Conservation (phyloP, 1,140 invertebrate genomes). For the Heliconius melpomene region DNA sequence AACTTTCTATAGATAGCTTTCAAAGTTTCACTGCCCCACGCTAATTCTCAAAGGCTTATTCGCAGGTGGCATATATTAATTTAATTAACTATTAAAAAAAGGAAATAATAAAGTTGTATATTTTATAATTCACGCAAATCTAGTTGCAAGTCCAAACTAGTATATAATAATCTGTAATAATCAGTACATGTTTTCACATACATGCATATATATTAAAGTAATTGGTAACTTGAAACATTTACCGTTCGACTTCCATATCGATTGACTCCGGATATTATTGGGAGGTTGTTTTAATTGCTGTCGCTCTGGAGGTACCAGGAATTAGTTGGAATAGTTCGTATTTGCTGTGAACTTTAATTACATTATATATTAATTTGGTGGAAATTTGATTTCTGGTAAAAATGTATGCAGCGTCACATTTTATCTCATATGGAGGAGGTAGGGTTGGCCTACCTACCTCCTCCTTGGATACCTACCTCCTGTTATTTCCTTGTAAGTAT, state of each 20-base stretch:
- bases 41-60: neutral
- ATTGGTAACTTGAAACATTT: constrained; percentile 15
- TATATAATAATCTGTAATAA: neutral
- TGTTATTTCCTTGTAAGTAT: too few relatives aligned
- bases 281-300: constrained; percentile 16
- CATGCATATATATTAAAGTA: neutral
- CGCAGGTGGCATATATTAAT: neutral
- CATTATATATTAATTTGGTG: neutral
- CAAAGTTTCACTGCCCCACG: neutral
- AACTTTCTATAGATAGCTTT: neutral
- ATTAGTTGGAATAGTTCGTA: neutral
- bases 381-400: neutral
- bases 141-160: too few relatives aligned
- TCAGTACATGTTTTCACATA: neutral
- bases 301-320: neutral
- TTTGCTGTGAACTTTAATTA: neutral
- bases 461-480: too few relatives aligned
- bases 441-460: too few relatives aligned
- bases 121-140: too few relatives aligned
- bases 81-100: neutral
- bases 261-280: constrained; percentile 14
- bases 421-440: too few relatives aligned
- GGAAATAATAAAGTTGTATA: too few relatives aligned
- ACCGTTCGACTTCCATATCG: constrained; percentile 9
- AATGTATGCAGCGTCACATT: too few relatives aligned